These are phyloP conservation scores for Phyto melanocephala DNA, from an alignment of 2,888 invertebrate genomes.

Conservation along the genomic window DNA sequence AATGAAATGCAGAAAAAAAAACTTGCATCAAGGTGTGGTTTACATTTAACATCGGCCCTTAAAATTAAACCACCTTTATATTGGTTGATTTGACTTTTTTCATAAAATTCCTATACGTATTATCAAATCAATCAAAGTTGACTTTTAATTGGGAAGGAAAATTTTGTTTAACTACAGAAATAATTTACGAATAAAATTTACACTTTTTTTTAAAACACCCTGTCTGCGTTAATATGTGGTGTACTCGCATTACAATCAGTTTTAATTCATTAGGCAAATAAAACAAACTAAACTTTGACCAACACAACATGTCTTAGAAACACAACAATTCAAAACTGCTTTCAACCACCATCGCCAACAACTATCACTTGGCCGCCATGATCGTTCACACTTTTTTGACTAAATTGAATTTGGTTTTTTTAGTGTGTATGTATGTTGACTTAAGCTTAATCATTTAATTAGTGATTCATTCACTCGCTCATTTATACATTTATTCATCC, in stretches of 20 bases:
- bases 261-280: slow-evolving; percentile 1
- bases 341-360: slow-evolving; percentile 4
- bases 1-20: too few relatives aligned
- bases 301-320: slow-evolving; percentile 17
- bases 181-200: too few relatives aligned
- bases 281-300: slow-evolving; percentile 21
- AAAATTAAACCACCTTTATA: too few relatives aligned
- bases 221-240: neutral
- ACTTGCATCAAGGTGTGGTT: too few relatives aligned
- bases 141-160: too few relatives aligned
- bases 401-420: slow-evolving; percentile 24
- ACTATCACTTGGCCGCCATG: neutral
- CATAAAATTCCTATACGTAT: too few relatives aligned
- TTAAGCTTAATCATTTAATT: neutral
- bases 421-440: slow-evolving; percentile 2
- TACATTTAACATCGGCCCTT: too few relatives aligned
- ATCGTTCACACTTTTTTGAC: neutral
- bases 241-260: neutral
- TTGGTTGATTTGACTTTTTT: too few relatives aligned
- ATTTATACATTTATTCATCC: neutral
- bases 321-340: slow-evolving; percentile 8
- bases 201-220: neutral
- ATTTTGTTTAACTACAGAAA: too few relatives aligned
- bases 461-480: neutral
- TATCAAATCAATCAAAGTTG: too few relatives aligned